Base-by-base conservation (phyloP, 2,113 vertebrate genomes). In the Pachypanchax playfairii region DNA sequence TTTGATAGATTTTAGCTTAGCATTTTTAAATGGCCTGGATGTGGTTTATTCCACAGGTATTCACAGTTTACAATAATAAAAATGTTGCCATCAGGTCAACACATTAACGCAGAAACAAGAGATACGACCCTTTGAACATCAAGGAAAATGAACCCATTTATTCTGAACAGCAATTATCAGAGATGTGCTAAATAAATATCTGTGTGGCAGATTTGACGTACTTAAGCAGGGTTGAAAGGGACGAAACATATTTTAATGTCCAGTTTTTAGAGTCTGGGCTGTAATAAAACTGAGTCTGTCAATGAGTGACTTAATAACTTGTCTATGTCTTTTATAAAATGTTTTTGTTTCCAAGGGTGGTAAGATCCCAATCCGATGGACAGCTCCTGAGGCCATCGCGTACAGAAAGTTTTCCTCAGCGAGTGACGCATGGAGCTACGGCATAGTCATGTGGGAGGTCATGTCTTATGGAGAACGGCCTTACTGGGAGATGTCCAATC, bases 391-490 rank as follows among this genome's bases (percentile, higher is more conserved):
- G 87, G 96, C 96, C 43, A 97, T 98, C 22, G 93, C 96, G 18
- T 97, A 96, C 88, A 90, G 96, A 13, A 98, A 98, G 57, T 98
- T 98, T 87, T 98, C 96, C 43, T 97, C 96, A 0, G 95, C 96
- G 33, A 98, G 96, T 0, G 96, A 98, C 0, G 92, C 94, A 0
- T 98, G 96, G 96, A 98, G 96, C 80, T 98, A 98, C 0, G 96
- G 96, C 20, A 98, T 98, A n/a, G 96, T 98, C 54, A 98, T 98
- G 96, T 97, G 96, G 96, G 96, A 98, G 85, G 95, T 98, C 85
- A 97, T 98, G 96, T 98, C 96, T 42, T 97, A 96, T 0, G 96
- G 96, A 56, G 96, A 98, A 70, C 92, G 96, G 55, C 96, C 96
- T 0, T 98, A 98, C 21, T 98, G 96, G 96, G 96, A 98, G 87